Conservation (phyloP, 2,888 invertebrate species). For the Sphaerolaimus hirsutus region DNA sequence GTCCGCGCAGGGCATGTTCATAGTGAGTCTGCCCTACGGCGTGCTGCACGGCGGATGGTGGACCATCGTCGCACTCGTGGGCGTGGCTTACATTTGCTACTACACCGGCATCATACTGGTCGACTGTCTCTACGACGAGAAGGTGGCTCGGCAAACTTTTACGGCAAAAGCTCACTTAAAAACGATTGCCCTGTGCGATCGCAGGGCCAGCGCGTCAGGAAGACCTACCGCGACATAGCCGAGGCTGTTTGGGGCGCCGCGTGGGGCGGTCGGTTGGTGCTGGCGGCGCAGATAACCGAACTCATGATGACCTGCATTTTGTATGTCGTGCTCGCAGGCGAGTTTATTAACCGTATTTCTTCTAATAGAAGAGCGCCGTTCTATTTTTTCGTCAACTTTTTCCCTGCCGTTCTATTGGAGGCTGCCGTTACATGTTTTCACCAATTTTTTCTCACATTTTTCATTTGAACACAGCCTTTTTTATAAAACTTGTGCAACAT, state of each 20-base stretch:
- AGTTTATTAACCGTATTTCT: constrained; percentile 80
- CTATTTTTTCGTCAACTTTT: no score
- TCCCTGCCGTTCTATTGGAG: no score
- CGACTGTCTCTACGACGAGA: constrained; percentile 80
- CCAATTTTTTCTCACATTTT: no score
- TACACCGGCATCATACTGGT: constrained; percentile 92
- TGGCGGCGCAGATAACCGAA: constrained; percentile 69
- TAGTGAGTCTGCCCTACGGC: constrained; percentile 88
- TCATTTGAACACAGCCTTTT: no score
- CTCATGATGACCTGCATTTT: constrained; percentile 94
- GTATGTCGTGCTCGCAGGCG: constrained; percentile 91
- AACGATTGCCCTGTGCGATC: background rate
- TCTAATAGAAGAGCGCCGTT: no score
- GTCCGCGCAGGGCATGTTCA: constrained; percentile 73
- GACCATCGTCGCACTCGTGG: constrained; percentile 86
- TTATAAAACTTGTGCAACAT: no score
- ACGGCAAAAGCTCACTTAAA: no score
- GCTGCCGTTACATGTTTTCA: no score
- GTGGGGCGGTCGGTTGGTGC: constrained; percentile 66
- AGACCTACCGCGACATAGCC: constrained; percentile 45
- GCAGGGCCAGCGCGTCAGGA: background rate
- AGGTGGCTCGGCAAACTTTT: constrained; percentile 11
- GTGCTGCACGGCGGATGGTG: constrained; percentile 96
- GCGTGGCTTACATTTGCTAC: constrained; percentile 91
- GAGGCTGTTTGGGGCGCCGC: constrained; percentile 74